Evolutionary conservation across 2,888 invertebrate genomes (phyloP).

Genomic region (Hesperia comma): DNA sequence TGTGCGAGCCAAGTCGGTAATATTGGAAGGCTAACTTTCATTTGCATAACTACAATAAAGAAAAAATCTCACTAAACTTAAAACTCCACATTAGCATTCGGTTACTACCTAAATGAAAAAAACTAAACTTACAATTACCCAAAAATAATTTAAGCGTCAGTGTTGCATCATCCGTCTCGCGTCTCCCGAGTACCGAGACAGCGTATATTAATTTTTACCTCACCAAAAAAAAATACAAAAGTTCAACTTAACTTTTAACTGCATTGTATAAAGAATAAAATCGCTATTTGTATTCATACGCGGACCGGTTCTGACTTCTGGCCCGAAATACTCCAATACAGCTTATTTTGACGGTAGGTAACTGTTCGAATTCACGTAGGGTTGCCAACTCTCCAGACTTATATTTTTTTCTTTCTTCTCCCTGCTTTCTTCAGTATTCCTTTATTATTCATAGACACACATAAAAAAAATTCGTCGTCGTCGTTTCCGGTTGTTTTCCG

Average conservation of each 20-base stretch:
- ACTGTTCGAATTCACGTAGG: background rate
- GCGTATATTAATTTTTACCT: background rate
- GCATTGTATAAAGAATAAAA: background rate
- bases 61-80: too few species aligned
- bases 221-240: slow-evolving; percentile 1
- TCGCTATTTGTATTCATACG: background rate
- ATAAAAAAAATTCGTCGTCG: too few species aligned
- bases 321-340: background rate
- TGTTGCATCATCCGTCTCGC: background rate
- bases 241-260: background rate
- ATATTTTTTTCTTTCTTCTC: too few species aligned
- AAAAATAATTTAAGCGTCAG: slow-evolving; percentile 1
- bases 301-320: background rate
- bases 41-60: too few species aligned
- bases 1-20: too few species aligned
- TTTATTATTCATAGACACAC: too few species aligned
- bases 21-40: too few species aligned
- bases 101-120: background rate
- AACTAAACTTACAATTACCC: background rate
- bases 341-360: background rate
- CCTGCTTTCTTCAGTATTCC: too few species aligned
- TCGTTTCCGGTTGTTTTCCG: too few species aligned
- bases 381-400: too few species aligned
- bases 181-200: background rate
- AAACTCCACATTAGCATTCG: too few species aligned